A percentile compares a stretch with the other conserved stretches of the same genome.
phyloP scores from a whole-genome alignment of 2,888 invertebrate genomes.

The Philaethria dido region DNA sequence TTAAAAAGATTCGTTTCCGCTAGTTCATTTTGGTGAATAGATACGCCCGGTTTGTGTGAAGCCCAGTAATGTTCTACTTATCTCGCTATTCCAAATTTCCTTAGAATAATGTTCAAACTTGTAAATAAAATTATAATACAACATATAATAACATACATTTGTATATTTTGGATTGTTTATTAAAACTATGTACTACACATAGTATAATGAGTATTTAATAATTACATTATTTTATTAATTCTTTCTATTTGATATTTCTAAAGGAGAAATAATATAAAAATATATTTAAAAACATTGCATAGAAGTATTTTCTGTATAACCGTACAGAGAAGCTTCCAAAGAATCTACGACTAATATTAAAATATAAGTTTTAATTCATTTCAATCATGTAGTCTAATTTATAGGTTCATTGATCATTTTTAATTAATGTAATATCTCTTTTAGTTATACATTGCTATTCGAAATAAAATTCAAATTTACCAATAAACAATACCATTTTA shows the following conservation, averaged over 20 bases:
- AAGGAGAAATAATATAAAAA: neutral
- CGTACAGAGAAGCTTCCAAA: too few relatives aligned
- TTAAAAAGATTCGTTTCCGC: conserved; percentile 31
- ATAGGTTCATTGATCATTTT: neutral
- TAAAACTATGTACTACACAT: too few relatives aligned
- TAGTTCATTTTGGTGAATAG: conserved; percentile 36
- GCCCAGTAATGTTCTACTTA: conserved; percentile 33
- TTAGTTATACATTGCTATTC: neutral
- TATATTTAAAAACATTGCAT: too few relatives aligned
- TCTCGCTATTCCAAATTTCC: conserved; percentile 22
- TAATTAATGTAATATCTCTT: neutral
- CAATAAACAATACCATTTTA: too few relatives aligned
- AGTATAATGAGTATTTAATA: too few relatives aligned
- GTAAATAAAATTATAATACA: neutral
- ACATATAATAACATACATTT: neutral
- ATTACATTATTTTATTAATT: neutral
- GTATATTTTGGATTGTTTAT: too few relatives aligned
- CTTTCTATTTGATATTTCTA: neutral
- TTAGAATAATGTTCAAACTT: neutral
- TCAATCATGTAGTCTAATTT: too few relatives aligned
- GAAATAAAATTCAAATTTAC: neutral
- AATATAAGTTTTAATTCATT: too few relatives aligned
- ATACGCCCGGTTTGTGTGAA: conserved; percentile 29
- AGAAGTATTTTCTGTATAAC: too few relatives aligned
- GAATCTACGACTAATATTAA: too few relatives aligned